Conservation (phyloP, 2,888 invertebrate species). For the Macrosoma leucophasiata region DNA sequence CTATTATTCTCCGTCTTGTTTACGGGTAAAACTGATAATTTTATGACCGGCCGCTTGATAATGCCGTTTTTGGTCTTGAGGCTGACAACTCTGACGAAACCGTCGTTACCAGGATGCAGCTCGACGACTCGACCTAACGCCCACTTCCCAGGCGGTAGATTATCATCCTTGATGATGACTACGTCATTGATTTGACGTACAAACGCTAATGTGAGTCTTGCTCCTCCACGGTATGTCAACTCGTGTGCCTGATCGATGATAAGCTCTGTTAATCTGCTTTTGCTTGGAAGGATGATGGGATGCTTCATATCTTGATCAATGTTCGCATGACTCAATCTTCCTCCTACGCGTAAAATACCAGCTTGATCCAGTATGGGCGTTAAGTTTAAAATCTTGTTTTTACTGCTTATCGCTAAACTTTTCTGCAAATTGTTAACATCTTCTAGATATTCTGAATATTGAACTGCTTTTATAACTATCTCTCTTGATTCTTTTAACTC, state of each 20-base stretch:
- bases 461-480: not conserved
- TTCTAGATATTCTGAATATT: not conserved
- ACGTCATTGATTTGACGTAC: not conserved
- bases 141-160: conserved; percentile 1
- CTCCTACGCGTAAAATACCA: conserved; percentile 6
- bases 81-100: not conserved
- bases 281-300: conserved; percentile 3
- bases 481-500: conserved; percentile 1
- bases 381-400: conserved; percentile 4
- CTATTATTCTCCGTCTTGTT: too few relatives aligned
- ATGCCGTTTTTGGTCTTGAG: not conserved
- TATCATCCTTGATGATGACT: not conserved
- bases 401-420: not conserved
- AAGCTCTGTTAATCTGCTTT: conserved; percentile 2
- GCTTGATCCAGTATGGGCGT: conserved; percentile 3
- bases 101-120: not conserved
- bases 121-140: not conserved
- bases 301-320: conserved; percentile 1
- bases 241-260: conserved; percentile 6
- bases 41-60: too few relatives aligned
- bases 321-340: conserved; percentile 1
- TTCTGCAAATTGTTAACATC: conserved; percentile 1
- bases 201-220: conserved; percentile 3
- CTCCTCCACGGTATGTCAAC: conserved; percentile 4
- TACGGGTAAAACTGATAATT: too few relatives aligned